Base-by-base conservation (phyloP, 1,140 invertebrate species). In the Drosophila arizonae region DNA sequence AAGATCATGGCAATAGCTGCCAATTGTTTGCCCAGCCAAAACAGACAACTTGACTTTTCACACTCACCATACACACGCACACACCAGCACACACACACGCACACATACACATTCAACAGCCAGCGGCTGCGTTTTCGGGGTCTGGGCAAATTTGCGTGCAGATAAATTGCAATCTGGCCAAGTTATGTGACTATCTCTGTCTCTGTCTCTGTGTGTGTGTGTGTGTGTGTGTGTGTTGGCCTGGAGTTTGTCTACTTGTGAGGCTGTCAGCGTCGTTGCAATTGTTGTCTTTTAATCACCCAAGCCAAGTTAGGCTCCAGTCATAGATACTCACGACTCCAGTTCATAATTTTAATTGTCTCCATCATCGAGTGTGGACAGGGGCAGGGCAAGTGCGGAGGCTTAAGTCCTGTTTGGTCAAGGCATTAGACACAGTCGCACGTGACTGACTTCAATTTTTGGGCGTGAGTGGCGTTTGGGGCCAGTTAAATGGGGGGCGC, bases 331-430 rank as follows among this genome's bases (percentile, higher is more conserved):
- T 60, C 65, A 85, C 70, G 72, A 77, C 67, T 69, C 66, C 67
- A 81, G 75, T 87, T 86, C 81, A 86, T 85, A 86, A 87, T 86
- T 86, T 85, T 78, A 87, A 87, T 86, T 86, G 81, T 66, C 68
- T 71, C 67, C 43, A 9, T 2, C 33, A 36, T n/a, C 17, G 43
- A 2, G 43, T 5, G 8, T 0, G 13, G 21, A 24, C 21, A 24
- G 21, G 21, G 21, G 21, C 21, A 24, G 21, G 21, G 21, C n/a
- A n/a, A n/a, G 41, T n/a, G 13, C 13, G 41, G 43, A 17, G n/a
- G n/a, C 13, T 45, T n/a, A 21, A 21, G 17, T 46, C 6, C 43
- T 46, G 43, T 46, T 74, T 74, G 71, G 26, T 10, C 33, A 57
- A 69, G 45, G 71, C 58, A 69, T 70, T 63, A 69, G 51, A 56